Evolutionary conservation across 2,113 vertebrate species (phyloP), one percentile per base, ranked within the genome.

Genomic region (Nipponia nippon): DNA sequence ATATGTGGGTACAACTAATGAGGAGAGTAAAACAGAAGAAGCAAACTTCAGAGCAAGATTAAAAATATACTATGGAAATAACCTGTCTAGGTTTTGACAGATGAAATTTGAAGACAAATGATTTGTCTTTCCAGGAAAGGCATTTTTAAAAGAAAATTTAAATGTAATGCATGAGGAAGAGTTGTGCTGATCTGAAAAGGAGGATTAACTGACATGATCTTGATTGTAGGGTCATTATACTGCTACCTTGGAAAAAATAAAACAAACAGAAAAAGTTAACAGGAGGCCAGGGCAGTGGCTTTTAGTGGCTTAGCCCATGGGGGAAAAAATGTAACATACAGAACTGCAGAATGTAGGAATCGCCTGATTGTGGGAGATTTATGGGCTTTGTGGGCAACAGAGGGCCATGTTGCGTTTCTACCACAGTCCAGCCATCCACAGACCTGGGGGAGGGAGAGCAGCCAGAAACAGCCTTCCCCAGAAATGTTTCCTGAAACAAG

Each of bases 81-180:
- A 67, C 76, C 79, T 66, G 72, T 86, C 84, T 84, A 29, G 89
- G 69, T 87, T 95, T 95, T 97, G 94, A 95, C 81, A 91, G 92
- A 92, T 90, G 69, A 97, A 96, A 96, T 95, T 95, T 97, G 89
- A 97, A 96, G 96, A 94, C 95, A 96, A 97, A 96, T 95, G 89
- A 96, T 97, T 95, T 91, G 78, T 95, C 90, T 97, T 95, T 97
- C 65, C 92, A 79, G 70, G 26, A 66, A 84, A 96, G 93, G 71
- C 86, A 78, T 89, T 94, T 93, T 91, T 15, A 80, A 89, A 93
- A 86, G 82, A 93, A 90, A 93, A 96, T 93, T 95, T 95, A 93
- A 96, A 96, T 95, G 82, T 89, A 96, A 95, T 92, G 63, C 73
- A 89, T 89, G 89, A 77, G 34, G 90, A 95, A 96, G 93, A 90